phyloP scores from a whole-genome alignment of 2,113 vertebrate genomes.

The Bufo gargarizans region DNA sequence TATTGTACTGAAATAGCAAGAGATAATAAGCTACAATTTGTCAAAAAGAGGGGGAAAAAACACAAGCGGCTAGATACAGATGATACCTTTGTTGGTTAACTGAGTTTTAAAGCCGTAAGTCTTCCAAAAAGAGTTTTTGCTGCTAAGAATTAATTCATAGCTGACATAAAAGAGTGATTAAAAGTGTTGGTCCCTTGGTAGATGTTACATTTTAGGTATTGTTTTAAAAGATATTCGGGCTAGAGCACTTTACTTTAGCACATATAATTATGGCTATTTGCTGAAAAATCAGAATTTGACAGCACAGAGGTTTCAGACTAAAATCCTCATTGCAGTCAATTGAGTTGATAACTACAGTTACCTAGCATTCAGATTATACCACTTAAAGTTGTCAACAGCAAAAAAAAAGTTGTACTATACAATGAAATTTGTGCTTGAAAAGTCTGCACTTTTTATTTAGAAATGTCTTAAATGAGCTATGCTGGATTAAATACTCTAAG shows the following conservation, averaged over 20 bases:
- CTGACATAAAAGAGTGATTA: constrained; percentile 38
- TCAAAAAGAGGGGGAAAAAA: constrained; percentile 35
- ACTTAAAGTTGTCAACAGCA: constrained; percentile 7
- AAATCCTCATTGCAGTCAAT: background rate
- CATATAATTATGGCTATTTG: constrained; percentile 47
- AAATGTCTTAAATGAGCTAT: background rate
- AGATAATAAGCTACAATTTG: constrained; percentile 54
- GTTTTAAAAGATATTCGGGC: constrained; percentile 7
- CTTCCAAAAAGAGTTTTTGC: constrained; percentile 7
- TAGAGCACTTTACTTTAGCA: constrained; percentile 10
- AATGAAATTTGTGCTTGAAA: background rate
- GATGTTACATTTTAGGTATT: constrained; percentile 24
- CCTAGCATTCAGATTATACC: constrained; percentile 24
- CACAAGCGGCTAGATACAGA: constrained; percentile 30
- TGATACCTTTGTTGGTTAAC: constrained; percentile 53
- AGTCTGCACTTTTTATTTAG: background rate
- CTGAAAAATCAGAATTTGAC: constrained; percentile 39
- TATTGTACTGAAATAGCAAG: constrained; percentile 51
- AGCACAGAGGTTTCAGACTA: constrained; percentile 3
- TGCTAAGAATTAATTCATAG: background rate
- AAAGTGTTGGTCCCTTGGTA: background rate
- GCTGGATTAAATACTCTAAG: background rate
- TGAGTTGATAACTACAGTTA: constrained; percentile 24
- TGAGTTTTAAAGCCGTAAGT: constrained; percentile 39
- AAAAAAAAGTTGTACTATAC: background rate